Evolutionary conservation across 2,797 vertebrate species (phyloP).

Genomic region (Cephalopachus bancanus): DNA sequence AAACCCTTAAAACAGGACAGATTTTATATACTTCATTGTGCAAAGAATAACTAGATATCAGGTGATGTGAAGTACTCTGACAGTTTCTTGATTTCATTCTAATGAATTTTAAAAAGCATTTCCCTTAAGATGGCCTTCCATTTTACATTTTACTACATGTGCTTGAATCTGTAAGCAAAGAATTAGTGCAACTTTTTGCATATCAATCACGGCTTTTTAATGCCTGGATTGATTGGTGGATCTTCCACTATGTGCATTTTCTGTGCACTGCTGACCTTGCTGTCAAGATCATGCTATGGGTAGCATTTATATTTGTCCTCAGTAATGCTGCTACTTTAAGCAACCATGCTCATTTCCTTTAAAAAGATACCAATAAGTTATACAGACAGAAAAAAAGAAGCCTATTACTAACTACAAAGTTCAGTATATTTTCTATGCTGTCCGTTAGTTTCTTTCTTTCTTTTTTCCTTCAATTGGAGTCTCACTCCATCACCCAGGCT

Average conservation of each 20-base stretch:
- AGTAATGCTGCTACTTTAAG: slow-evolving; percentile 25
- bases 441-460: neutral
- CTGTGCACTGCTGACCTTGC: neutral
- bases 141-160: slow-evolving; percentile 44
- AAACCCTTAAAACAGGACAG: neutral
- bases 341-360: neutral
- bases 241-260: slow-evolving; percentile 1
- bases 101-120: slow-evolving; percentile 50
- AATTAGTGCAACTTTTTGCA: slow-evolving; percentile 35
- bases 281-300: slow-evolving; percentile 57
- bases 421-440: neutral
- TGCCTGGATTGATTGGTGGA: slow-evolving; percentile 11
- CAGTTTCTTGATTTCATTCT: slow-evolving; percentile 43
- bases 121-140: neutral
- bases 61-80: neutral
- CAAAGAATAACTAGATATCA: slow-evolving; percentile 1
- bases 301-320: slow-evolving; percentile 41
- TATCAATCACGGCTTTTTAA: slow-evolving; percentile 33
- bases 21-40: neutral
- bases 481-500: too few species aligned
- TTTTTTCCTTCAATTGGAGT: too few species aligned
- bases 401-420: neutral
- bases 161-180: neutral
- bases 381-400: neutral
- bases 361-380: neutral